Evolutionary conservation across 2,113 vertebrate genomes (phyloP).

Genomic region (Petrocephalus microphthalmus): DNA sequence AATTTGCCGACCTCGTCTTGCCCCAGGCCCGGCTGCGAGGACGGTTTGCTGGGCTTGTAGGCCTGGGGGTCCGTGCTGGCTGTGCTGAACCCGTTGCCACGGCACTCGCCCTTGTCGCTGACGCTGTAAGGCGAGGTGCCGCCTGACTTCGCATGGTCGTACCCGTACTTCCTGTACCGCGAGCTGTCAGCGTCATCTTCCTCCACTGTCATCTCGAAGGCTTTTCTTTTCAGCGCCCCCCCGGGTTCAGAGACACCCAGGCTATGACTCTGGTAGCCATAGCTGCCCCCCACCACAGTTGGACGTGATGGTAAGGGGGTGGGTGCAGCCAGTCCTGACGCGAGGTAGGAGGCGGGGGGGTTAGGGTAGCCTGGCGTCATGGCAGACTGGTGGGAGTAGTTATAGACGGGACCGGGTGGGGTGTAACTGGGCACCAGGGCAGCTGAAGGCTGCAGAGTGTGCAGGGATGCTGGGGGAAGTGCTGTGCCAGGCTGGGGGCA

Average conservation of each 20-base stretch:
- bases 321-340: constrained; percentile 74
- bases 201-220: constrained; percentile 68
- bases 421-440: constrained; percentile 75
- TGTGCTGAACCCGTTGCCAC: constrained; percentile 68
- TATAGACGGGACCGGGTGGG: constrained; percentile 75
- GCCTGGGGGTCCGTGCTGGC: constrained; percentile 55
- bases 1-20: constrained; percentile 61
- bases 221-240: constrained; percentile 80
- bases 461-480: constrained; percentile 64
- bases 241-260: constrained; percentile 61
- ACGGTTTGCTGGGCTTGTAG: constrained; percentile 72
- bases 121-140: constrained; percentile 66
- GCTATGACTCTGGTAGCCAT: constrained; percentile 68
- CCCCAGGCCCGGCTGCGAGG: constrained; percentile 49
- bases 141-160: constrained; percentile 72
- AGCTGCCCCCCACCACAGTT: constrained; percentile 69
- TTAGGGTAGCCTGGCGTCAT: constrained; percentile 71
- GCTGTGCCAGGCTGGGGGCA: constrained; percentile 71
- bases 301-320: constrained; percentile 70
- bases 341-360: constrained; percentile 70
- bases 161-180: constrained; percentile 82
- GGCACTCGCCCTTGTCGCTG: constrained; percentile 72
- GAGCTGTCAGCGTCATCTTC: constrained; percentile 61
- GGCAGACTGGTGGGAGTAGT: constrained; percentile 67
- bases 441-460: constrained; percentile 61